Percentiles rank a stretch among this genome's conserved stretches.
These are phyloP conservation scores for Zosterops borbonicus DNA, from an alignment of 2,113 vertebrate genomes.

Conservation along the genomic window DNA sequence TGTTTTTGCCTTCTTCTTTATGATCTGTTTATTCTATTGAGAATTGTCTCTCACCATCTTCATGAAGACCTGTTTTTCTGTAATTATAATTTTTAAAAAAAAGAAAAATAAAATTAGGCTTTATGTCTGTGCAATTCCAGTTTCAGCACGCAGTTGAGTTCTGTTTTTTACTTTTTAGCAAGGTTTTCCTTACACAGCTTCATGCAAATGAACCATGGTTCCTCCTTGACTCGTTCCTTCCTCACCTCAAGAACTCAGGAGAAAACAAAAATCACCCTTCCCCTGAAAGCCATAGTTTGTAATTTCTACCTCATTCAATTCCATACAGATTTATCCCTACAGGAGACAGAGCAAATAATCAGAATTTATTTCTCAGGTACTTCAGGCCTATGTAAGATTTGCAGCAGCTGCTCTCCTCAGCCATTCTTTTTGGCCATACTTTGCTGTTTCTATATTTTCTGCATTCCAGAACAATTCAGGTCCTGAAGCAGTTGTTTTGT, in stretches of 20 bases:
- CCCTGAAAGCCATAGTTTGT: background rate
- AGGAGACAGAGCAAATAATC: background rate
- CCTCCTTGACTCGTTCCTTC: background rate
- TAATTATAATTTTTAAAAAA: too few relatives aligned
- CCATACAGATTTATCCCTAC: background rate
- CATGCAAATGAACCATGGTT: background rate
- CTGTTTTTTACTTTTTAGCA: background rate
- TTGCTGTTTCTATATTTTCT: background rate
- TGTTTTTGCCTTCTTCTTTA: background rate
- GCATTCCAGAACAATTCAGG: background rate
- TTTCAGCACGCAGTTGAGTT: background rate
- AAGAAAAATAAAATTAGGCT: rapidly evolving
- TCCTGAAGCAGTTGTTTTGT: background rate
- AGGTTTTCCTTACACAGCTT: background rate
- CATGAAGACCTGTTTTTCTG: background rate
- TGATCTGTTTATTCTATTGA: background rate
- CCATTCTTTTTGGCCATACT: background rate
- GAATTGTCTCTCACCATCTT: background rate
- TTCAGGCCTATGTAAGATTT: background rate
- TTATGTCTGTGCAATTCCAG: background rate
- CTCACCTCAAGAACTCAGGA: background rate
- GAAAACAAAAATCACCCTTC: background rate
- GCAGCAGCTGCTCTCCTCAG: background rate
- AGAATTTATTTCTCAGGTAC: background rate
- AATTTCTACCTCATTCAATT: background rate